Evolutionary conservation across 2,888 invertebrate species (phyloP).

Genomic region (Eristalis intricaria): DNA sequence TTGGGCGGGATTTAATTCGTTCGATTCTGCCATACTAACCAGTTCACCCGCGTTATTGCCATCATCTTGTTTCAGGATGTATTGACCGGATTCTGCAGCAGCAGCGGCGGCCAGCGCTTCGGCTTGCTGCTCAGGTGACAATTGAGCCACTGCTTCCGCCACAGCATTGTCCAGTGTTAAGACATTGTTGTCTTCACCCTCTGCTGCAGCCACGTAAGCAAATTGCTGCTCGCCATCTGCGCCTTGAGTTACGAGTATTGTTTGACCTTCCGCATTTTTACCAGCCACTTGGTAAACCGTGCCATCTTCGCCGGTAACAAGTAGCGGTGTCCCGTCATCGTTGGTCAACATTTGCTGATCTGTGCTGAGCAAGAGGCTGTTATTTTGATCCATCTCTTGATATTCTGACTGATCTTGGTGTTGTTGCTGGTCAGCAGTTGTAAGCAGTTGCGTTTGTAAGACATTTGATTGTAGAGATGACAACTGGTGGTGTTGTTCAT

Average conservation of each 20-base stretch:
- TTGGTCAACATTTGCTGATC: conserved; percentile 81
- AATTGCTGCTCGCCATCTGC: conserved; percentile 89
- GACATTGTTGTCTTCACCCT: conserved; percentile 83
- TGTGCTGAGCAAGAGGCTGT: conserved; percentile 76
- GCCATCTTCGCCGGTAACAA: conserved; percentile 92
- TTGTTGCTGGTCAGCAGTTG: conserved; percentile 74
- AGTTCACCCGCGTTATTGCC: conserved; percentile 73
- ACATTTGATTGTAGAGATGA: conserved; percentile 72
- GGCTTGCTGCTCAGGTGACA: conserved; percentile 78
- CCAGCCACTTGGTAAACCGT: conserved; percentile 86
- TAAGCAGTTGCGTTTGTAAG: conserved; percentile 74
- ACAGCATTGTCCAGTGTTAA: conserved; percentile 81
- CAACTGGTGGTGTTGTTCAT: conserved; percentile 68
- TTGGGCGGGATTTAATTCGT: conserved; percentile 74
- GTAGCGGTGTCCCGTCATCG: conserved; percentile 86
- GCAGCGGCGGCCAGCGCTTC: conserved; percentile 75
- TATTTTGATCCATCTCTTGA: conserved; percentile 75
- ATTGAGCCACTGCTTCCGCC: conserved; percentile 80
- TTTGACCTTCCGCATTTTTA: conserved; percentile 90
- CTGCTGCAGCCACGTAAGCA: conserved; percentile 85
- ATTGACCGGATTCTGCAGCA: conserved; percentile 76
- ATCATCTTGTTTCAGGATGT: conserved; percentile 78
- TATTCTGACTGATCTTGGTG: conserved; percentile 75
- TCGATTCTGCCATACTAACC: conserved; percentile 77
- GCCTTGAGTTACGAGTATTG: conserved; percentile 87